Evolutionary conservation across 2,888 invertebrate species (phyloP).

Genomic region (Ochropleura plecta): DNA sequence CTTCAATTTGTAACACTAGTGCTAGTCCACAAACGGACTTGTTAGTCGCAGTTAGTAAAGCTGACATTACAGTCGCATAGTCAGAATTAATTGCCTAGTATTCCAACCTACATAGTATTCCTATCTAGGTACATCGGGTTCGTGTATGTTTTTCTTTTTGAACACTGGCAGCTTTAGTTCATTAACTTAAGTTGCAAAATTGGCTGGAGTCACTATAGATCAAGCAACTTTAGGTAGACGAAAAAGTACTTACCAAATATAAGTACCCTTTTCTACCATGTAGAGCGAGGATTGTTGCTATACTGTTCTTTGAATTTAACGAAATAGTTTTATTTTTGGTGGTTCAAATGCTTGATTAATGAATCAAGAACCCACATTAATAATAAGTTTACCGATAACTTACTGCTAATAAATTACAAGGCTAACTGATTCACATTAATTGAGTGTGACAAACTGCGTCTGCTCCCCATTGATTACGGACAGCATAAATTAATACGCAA

Average conservation of each 20-base stretch:
- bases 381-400: background rate
- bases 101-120: background rate
- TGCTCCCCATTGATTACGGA: background rate
- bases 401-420: background rate
- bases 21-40: conserved; percentile 1
- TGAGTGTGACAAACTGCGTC: background rate
- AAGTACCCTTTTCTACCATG: too few species aligned
- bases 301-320: background rate
- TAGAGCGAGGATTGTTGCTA: too few species aligned
- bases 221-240: background rate
- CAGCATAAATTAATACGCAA: conserved; percentile 12
- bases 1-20: conserved; percentile 9
- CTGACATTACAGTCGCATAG: conserved; percentile 2
- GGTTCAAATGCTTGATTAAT: background rate
- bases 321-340: background rate
- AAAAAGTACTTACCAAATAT: background rate
- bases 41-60: conserved; percentile 17
- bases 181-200: conserved; percentile 2
- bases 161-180: conserved; percentile 10
- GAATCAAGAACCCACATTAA: background rate
- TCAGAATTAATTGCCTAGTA: conserved; percentile 14
- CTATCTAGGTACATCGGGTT: background rate
- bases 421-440: conserved; percentile 22
- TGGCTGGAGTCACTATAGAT: conserved; percentile 1
- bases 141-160: conserved; percentile 6